A percentile compares a stretch with the other conserved stretches of the same genome.
These are phyloP conservation scores for Corydoras maculifer DNA, from an alignment of 2,113 vertebrate genomes.

Conservation along the genomic window DNA sequence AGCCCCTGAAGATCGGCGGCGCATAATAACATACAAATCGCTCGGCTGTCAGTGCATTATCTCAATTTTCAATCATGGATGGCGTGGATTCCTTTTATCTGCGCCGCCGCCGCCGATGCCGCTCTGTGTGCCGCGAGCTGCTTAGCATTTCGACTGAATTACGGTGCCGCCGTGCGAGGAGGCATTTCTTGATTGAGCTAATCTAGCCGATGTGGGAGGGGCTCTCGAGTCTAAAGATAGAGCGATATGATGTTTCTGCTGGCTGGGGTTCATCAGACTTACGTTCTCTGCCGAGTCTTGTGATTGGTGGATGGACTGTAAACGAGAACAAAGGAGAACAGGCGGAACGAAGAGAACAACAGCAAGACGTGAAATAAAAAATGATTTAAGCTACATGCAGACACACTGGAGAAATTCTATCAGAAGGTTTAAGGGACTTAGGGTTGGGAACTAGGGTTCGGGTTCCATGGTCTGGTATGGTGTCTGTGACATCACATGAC, in stretches of 20 bases:
- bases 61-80: conserved; percentile 30
- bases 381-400: too few species aligned
- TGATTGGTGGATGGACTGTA: conserved; percentile 57
- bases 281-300: conserved; percentile 61
- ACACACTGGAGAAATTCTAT: too few species aligned
- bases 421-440: too few species aligned
- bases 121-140: conserved; percentile 11
- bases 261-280: conserved; percentile 38
- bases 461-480: too few species aligned
- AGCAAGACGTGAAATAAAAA: too few species aligned
- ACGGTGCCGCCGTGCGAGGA: not conserved
- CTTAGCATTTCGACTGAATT: conserved; percentile 26
- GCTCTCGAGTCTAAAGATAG: conserved; percentile 4
- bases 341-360: too few species aligned
- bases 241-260: conserved; percentile 1
- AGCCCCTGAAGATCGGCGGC: conserved; percentile 47
- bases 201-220: conserved; percentile 19
- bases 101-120: conserved; percentile 1
- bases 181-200: not conserved
- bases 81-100: conserved; percentile 9
- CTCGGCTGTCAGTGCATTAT: conserved; percentile 33
- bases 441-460: too few species aligned
- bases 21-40: conserved; percentile 32
- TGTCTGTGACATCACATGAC: too few species aligned
- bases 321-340: not conserved